Evolutionary conservation across 2,113 vertebrate species (phyloP).

Genomic region (human): GRCh38 chr5:166770001-166770500

Average conservation of each 20-base stretch:
- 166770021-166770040: not conserved
- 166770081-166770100: not conserved
- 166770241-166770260: not conserved
- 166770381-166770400: not conserved
- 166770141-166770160: not conserved
- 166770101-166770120: not conserved
- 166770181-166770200: not conserved
- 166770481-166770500: not conserved
- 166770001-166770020: not conserved
- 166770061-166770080: not conserved
- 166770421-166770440: not conserved
- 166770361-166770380: not conserved
- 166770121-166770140: not conserved
- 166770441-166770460: not conserved
- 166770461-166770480: not conserved
- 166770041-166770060: not conserved
- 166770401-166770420: not conserved
- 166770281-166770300: not conserved
- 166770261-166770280: not conserved
- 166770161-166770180: not conserved
- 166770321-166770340: not conserved
- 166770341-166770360: not conserved
- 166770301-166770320: not conserved
- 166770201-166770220: not conserved
- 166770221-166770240: not conserved